Conservation (phyloP, 2,113 vertebrate genomes). For the Nerophis ophidion region DNA sequence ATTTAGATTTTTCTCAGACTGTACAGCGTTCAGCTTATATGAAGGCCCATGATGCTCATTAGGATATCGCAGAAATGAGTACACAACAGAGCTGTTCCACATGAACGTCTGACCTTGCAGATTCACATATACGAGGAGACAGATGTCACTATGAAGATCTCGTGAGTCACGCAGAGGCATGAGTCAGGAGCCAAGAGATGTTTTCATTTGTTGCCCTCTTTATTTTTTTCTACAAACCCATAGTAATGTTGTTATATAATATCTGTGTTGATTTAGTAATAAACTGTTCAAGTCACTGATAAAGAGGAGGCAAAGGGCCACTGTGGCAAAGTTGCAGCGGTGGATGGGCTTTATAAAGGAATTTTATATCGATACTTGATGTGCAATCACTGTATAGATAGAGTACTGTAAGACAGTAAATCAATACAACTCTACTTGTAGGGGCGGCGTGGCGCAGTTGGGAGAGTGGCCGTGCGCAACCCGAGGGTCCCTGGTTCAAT, state of each 20-base stretch:
- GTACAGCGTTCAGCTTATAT: not conserved
- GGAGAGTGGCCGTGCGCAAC: too few relatives aligned
- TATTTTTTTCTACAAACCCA: conserved; percentile 12
- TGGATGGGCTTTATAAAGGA: not conserved
- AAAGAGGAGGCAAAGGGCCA: not conserved
- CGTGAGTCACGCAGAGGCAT: conserved; percentile 22
- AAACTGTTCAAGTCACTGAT: not conserved
- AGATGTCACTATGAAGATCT: conserved; percentile 19
- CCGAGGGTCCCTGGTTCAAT: too few relatives aligned
- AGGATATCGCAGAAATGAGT: not conserved
- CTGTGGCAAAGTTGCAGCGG: not conserved
- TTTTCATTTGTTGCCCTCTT: conserved; percentile 10
- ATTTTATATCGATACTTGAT: not conserved
- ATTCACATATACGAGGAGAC: conserved; percentile 13
- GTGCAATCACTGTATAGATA: not conserved
- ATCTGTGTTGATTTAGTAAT: not conserved
- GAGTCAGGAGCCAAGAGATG: conserved; percentile 27
- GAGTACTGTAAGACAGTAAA: too few relatives aligned
- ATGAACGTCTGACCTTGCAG: conserved; percentile 1
- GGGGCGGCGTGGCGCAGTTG: too few relatives aligned
- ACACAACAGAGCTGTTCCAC: not conserved
- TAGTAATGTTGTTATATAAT: conserved; percentile 4
- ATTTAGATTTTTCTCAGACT: not conserved
- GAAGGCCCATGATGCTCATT: not conserved
- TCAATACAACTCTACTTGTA: conserved; percentile 1